These are phyloP conservation scores for Archivesica marissinica DNA, from an alignment of 1,140 invertebrate species.

Conservation along the genomic window DNA sequence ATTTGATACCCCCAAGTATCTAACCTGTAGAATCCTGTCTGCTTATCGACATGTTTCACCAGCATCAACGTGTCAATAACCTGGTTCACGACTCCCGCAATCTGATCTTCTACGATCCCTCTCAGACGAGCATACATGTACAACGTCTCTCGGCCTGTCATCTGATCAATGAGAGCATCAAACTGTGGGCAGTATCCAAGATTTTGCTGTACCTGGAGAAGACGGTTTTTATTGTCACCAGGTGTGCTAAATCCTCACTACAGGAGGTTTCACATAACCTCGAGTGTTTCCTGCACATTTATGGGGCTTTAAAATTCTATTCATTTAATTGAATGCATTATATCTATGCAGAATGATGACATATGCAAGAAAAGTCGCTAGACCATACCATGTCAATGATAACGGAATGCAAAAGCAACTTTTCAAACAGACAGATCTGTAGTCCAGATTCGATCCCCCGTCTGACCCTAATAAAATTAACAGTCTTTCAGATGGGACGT, in stretches of 20 bases:
- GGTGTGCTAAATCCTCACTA: not conserved
- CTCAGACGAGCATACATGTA: conserved; percentile 89
- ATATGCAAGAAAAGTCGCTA: not conserved
- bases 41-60: conserved; percentile 76
- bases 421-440: too few relatives aligned
- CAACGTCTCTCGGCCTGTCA: conserved; percentile 88
- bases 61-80: conserved; percentile 77
- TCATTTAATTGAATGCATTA: not conserved
- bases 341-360: not conserved
- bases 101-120: conserved; percentile 84
- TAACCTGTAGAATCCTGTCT: conserved; percentile 76
- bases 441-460: too few relatives aligned
- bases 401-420: not conserved
- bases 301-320: not conserved
- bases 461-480: too few relatives aligned
- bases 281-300: not conserved
- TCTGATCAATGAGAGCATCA: conserved; percentile 85
- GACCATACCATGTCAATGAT: not conserved
- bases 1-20: not conserved
- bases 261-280: not conserved
- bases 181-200: conserved; percentile 85
- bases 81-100: conserved; percentile 82
- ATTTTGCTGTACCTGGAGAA: conserved; percentile 77
- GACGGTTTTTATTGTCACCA: too few relatives aligned
- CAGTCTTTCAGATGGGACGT: too few relatives aligned